A percentile compares a stretch with the other conserved stretches of the same genome.
phyloP scores from a whole-genome alignment of 2,113 vertebrate genomes.

The Gymnocephalus cernua region DNA sequence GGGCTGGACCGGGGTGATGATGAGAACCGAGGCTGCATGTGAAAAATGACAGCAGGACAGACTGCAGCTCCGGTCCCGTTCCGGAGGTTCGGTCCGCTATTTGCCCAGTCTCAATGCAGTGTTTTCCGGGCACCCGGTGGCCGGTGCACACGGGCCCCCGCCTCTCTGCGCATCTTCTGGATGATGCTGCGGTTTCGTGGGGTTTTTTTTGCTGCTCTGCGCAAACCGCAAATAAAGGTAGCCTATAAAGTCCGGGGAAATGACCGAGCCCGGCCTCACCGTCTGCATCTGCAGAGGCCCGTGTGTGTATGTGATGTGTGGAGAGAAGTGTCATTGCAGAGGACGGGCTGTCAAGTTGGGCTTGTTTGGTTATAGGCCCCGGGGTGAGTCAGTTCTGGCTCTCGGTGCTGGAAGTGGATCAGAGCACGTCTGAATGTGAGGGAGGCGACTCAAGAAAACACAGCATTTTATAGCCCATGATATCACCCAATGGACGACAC shows the following conservation, averaged over 20 bases:
- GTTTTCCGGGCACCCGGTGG: conserved; percentile 18
- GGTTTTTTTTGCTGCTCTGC: conserved; percentile 80
- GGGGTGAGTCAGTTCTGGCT: conserved; percentile 40
- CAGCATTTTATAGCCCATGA: background rate
- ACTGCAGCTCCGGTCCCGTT: conserved; percentile 1
- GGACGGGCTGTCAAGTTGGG: conserved; percentile 58
- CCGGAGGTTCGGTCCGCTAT: background rate
- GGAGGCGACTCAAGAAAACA: background rate
- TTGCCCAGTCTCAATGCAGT: conserved; percentile 42
- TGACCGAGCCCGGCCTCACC: conserved; percentile 4
- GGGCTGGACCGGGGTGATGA: background rate
- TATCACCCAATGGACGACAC: conserved; percentile 7
- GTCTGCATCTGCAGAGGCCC: conserved; percentile 51
- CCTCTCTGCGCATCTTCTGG: conserved; percentile 68
- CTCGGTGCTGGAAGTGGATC: conserved; percentile 16
- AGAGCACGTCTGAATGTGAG: background rate
- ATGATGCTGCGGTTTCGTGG: conserved; percentile 79
- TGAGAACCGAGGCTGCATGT: background rate
- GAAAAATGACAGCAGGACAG: conserved; percentile 15
- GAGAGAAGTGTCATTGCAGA: conserved; percentile 54
- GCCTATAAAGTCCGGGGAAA: conserved; percentile 3
- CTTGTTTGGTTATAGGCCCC: conserved; percentile 51
- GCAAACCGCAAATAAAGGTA: conserved; percentile 70
- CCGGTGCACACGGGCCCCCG: conserved; percentile 40
- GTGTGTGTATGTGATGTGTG: conserved; percentile 13